A percentile compares a stretch with the other conserved stretches of the same genome.
phyloP scores from a whole-genome alignment of 2,888 invertebrate species.

The Ochlodes sylvanus region DNA sequence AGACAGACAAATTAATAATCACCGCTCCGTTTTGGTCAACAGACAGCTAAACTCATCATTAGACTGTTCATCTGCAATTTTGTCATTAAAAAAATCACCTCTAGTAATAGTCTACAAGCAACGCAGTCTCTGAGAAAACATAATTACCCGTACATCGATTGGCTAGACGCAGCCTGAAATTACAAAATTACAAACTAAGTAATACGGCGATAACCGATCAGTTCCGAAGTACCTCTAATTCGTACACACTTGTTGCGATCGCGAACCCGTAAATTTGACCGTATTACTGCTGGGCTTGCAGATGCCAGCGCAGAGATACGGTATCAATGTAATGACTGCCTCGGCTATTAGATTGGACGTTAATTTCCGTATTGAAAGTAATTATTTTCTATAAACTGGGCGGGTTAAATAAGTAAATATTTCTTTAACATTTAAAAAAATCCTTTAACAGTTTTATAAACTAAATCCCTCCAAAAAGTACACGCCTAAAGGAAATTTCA shows the following conservation, averaged over 20 bases:
- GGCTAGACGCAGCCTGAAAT: constrained; percentile 45
- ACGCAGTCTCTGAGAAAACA: constrained; percentile 14
- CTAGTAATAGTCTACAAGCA: background rate
- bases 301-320: constrained; percentile 11
- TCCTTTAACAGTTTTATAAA: too few relatives aligned
- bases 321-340: constrained; percentile 15
- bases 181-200: constrained; percentile 51
- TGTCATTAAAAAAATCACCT: too few relatives aligned
- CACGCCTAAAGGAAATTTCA: too few relatives aligned
- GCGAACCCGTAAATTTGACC: constrained; percentile 42
- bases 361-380: constrained; percentile 17
- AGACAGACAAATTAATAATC: too few relatives aligned
- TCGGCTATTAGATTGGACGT: constrained; percentile 8
- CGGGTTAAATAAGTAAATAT: background rate
- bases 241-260: constrained; percentile 42
- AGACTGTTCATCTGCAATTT: too few relatives aligned
- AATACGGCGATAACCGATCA: constrained; percentile 44
- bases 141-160: constrained; percentile 44
- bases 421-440: too few relatives aligned
- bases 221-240: constrained; percentile 44
- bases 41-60: too few relatives aligned
- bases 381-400: constrained; percentile 2
- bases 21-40: too few relatives aligned
- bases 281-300: constrained; percentile 7
- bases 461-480: too few relatives aligned